A percentile compares a stretch with the other conserved stretches of the same genome.
Conservation (phyloP, 1,140 invertebrate species). For the Eriosoma lanigerum region DNA sequence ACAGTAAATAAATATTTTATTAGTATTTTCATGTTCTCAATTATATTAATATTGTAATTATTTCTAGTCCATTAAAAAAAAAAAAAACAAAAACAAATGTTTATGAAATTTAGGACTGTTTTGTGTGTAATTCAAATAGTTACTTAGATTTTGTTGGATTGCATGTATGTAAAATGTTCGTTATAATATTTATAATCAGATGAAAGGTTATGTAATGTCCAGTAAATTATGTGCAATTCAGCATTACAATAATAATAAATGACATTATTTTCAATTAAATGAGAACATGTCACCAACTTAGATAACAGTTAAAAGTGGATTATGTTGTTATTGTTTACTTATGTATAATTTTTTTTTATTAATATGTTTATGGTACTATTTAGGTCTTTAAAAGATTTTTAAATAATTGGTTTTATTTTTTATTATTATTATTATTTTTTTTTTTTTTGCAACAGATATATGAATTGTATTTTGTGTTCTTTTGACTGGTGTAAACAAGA, state of each 20-base stretch:
- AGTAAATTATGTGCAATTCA: slow-evolving; percentile 40
- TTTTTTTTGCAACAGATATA: slow-evolving; percentile 35
- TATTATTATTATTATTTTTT: slow-evolving; percentile 1
- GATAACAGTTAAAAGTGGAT: slow-evolving; percentile 50
- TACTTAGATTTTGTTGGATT: slow-evolving; percentile 44
- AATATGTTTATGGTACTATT: slow-evolving; percentile 46
- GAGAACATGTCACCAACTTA: slow-evolving; percentile 32
- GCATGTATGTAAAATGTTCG: slow-evolving; percentile 13
- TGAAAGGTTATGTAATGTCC: slow-evolving; percentile 3
- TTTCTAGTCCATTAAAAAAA: slow-evolving; percentile 49
- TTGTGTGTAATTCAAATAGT: slow-evolving; percentile 50
- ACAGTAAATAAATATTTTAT: slow-evolving; percentile 49
- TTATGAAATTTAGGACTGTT: slow-evolving; percentile 45
- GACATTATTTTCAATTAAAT: slow-evolving; percentile 48
- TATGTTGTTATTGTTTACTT: slow-evolving; percentile 52
- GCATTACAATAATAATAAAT: slow-evolving; percentile 41
- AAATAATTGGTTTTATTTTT: slow-evolving; percentile 42
- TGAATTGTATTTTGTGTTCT: slow-evolving; percentile 42
- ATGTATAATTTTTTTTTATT: slow-evolving; percentile 51
- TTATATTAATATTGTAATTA: slow-evolving; percentile 46
- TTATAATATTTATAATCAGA: slow-evolving; percentile 28
- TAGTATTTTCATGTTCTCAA: slow-evolving; percentile 47
- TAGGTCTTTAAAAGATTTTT: slow-evolving; percentile 49
- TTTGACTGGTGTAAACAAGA: slow-evolving; percentile 48
- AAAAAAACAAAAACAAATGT: slow-evolving; percentile 41